Evolutionary conservation across 2,888 invertebrate genomes (phyloP), one percentile per base, ranked within the genome.

Genomic region (Bombylius major): DNA sequence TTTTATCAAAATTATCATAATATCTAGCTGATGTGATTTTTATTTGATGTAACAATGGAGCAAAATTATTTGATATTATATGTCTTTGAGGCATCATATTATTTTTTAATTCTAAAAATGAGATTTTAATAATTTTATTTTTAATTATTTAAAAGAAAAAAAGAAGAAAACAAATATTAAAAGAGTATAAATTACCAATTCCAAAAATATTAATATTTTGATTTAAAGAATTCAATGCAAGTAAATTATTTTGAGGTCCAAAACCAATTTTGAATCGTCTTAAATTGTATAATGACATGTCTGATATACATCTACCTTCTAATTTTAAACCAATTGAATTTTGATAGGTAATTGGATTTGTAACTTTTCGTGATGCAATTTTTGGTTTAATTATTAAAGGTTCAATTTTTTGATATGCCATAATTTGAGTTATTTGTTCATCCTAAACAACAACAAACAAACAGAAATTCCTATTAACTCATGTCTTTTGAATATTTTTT

Each of bases 261-360:
- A 91, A 93, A 1, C 88, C 87, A 0, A 83, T 80, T 65, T 86
- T 82, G 59, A 82, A 83, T 58, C 83, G 81, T 0, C 84, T 78
- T 34, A 84, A 82, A 62, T 81, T 79, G 51, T 79, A 76, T 9
- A 83, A 71, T 0, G 79, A 77, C 68, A 80, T 66, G 65, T 86
- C 84, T 0, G 78, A 74, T 13, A 80, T 70, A 64, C 72, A 77
- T 1, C 71, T 68, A 0, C 77, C 76, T 12, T 62, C 60, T 6
- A 68, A 48, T 4, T 62, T 60, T 49, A 59, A 57, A 2, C 66
- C 65, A n/a, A 71, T 63, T 1, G 73, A 74, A 4, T 66, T 64
- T 5, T 65, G 62, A 11, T 76, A 63, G 1, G 78, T 78, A 34
- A 77, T 67, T 33, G 71, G 69, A 1, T 71, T 72, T 11, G 70